Conservation (phyloP, 2,797 vertebrate genomes). For the Simalia tracyae region DNA sequence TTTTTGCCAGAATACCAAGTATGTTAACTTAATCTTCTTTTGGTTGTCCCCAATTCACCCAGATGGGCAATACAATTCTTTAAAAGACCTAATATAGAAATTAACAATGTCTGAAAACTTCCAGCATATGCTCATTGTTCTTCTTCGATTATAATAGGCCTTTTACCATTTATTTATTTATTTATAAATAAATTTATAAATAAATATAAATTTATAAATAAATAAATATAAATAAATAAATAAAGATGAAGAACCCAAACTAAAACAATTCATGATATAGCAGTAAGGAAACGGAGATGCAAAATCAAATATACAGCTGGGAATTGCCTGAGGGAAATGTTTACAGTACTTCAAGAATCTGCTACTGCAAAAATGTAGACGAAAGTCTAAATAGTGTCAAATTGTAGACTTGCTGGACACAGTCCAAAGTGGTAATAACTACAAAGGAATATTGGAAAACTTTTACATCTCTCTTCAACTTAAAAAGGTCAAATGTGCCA, state of each 20-base stretch:
- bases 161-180: constrained; percentile 11
- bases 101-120: constrained; percentile 27
- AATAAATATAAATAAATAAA: background rate
- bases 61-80: constrained; percentile 37
- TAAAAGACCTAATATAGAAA: constrained; percentile 48
- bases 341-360: constrained; percentile 17
- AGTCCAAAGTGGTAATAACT: background rate
- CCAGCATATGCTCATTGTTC: constrained; percentile 15
- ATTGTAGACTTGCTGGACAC: background rate
- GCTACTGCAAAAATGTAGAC: background rate
- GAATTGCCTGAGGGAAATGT: constrained; percentile 40
- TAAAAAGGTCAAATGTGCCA: background rate
- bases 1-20: constrained; percentile 46
- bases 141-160: constrained; percentile 12
- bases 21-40: constrained; percentile 30
- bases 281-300: constrained; percentile 19
- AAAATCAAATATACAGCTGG: constrained; percentile 39
- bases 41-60: constrained; percentile 37
- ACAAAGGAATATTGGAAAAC: constrained; percentile 10
- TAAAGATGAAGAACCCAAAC: background rate
- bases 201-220: background rate
- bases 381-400: constrained; percentile 15
- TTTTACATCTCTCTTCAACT: background rate
- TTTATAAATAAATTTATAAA: background rate
- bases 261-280: constrained; percentile 17